Evolutionary conservation across 2,888 invertebrate genomes (phyloP), one percentile per base, ranked within the genome.

Genomic region (Nemoura dubitans): DNA sequence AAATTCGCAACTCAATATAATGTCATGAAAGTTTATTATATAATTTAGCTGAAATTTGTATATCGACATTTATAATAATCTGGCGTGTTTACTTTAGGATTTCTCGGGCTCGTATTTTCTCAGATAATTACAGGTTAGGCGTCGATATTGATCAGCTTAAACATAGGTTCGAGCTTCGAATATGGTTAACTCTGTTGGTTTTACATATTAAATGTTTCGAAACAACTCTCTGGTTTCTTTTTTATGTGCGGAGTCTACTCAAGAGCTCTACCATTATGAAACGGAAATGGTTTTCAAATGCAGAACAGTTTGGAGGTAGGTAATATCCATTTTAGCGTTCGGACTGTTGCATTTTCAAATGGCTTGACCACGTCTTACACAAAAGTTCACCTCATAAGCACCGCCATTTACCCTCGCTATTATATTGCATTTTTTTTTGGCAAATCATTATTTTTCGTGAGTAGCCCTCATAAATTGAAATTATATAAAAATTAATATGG

Each of bases 181-280:
- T 28, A n/a, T 42, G 16, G 30, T 82, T 82, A 82, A 36, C 25
- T 82, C 16, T 82, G 83, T 83, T 83, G 83, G 83, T 83, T 83
- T 83, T 83, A 83, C 83, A 83, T 83, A 82, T 82, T 82, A 82
- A 82, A 78, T 78, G 28, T 36, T 82, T 82, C 30, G 82, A 29
- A 83, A 42, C 26, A 28, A 81, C 27, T 27, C 80, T 36, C 21
- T 59, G 2, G 59, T 59, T 21, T 59, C 14, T 59, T 59, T 59
- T 59, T 59, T 14, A 21, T 10, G 21, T 21, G 2, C 14, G 59
- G 2, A 21, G 59, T 59, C 21, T 3, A 59, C 14, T 10, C 16
- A 3, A 14, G 59, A 7, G 59, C 59, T 59, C 14, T 7, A 59
- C 21, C 21, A 59, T 59, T 21, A 21, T 59, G 14, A 21, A 59